Evolutionary conservation across 2,888 invertebrate species (phyloP).

Genomic region (Clanis bilineata): DNA sequence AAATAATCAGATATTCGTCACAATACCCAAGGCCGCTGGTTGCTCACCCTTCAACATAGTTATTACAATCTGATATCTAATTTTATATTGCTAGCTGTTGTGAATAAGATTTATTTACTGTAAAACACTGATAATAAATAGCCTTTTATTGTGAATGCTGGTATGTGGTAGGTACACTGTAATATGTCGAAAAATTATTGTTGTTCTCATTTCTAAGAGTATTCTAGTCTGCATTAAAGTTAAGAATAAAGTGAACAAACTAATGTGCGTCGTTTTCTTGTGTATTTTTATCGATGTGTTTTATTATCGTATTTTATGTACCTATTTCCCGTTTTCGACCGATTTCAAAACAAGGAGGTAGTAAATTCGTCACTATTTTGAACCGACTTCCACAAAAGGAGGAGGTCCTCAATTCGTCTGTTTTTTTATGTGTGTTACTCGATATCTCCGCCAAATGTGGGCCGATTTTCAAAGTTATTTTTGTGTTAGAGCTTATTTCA

Average conservation of each 20-base stretch:
- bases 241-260: slow-evolving; percentile 81
- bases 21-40: slow-evolving; percentile 39
- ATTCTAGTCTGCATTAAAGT: slow-evolving; percentile 83
- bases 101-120: slow-evolving; percentile 81
- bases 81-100: slow-evolving; percentile 82
- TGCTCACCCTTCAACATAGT: slow-evolving; percentile 33
- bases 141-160: slow-evolving; percentile 79
- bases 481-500: no score
- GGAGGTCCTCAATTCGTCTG: no score
- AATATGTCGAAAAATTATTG: slow-evolving; percentile 80
- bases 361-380: no score
- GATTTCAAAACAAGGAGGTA: no score
- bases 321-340: no score
- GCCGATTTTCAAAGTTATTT: no score
- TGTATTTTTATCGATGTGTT: slow-evolving; percentile 6
- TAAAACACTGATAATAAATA: slow-evolving; percentile 78
- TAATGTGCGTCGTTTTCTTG: slow-evolving; percentile 49
- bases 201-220: slow-evolving; percentile 83
- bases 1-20: not conserved
- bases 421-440: no score
- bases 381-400: no score
- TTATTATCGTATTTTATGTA: not conserved
- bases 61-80: slow-evolving; percentile 63
- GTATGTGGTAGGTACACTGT: slow-evolving; percentile 78
- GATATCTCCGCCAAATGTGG: no score